Evolutionary conservation across 1,140 invertebrate species (phyloP), one percentile per base, ranked within the genome.

Genomic region (Copidosoma floridanum): DNA sequence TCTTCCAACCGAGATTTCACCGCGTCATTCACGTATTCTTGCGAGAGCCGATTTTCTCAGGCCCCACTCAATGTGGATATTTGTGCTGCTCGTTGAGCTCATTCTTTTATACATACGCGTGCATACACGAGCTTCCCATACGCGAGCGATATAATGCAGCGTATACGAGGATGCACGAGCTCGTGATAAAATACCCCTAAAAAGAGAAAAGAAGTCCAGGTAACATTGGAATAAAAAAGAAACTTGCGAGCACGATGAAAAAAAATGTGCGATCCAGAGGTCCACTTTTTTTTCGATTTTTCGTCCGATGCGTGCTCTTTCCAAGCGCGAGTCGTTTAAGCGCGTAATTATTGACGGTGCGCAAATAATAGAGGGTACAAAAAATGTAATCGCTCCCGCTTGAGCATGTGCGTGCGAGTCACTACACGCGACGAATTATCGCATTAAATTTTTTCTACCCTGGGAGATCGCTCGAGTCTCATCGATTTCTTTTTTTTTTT

Each of bases 161-260:
- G 40, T 27, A 16, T 8, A 12, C 18, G 18, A 40, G 47, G n/a
- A 21, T 2, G 26, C 5, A 11, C 2, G 26, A 41, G 12, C n/a
- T 29, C 35, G 24, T 57, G 29, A 57, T 50, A 50, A 50, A 57
- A 47, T n/a, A n/a, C n/a, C n/a, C n/a, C n/a, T n/a, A n/a, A n/a
- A n/a, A n/a, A n/a, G n/a, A n/a, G 51, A 41, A 40, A 14, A 20
- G 14, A 29, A 27, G 20, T 18, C 1, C 32, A 43, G 37, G 24
- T 35, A 58, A 58, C 51, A 51, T 58, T 47, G 24, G 18, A 48
- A 27, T 21, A 14, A 53, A 23, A n/a, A 37, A 26, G 7, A 11
- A 23, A 44, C 21, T 16, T 21, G 12, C 2, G 43, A 6, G 10
- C 40, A 5, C 20, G 29, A 10, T 18, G 21, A 20, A 10, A 29